Conservation (phyloP, 2,888 invertebrate species). For the Dasysyrphus albostriatus region DNA sequence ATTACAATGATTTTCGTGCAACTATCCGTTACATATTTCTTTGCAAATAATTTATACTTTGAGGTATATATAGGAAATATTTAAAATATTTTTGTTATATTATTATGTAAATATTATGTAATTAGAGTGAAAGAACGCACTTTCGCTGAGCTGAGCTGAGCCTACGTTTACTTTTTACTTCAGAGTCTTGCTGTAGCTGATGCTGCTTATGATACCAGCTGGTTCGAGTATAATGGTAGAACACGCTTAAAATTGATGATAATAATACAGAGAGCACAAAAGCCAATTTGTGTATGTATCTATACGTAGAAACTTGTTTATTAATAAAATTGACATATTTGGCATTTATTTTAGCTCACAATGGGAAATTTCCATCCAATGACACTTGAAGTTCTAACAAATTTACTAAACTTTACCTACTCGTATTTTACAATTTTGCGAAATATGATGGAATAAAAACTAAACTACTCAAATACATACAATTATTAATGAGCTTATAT, state of each 20-base stretch:
- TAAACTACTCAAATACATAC: background rate
- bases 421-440: constrained; percentile 64
- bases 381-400: constrained; percentile 56
- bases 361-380: constrained; percentile 61
- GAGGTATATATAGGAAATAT: constrained; percentile 38
- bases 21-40: constrained; percentile 50
- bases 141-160: too few relatives aligned
- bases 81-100: too few relatives aligned
- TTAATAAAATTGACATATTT: background rate
- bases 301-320: background rate
- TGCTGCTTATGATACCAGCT: constrained; percentile 65
- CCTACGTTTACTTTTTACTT: background rate
- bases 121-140: too few relatives aligned
- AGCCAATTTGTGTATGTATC: constrained; percentile 60
- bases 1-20: constrained; percentile 60
- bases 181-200: constrained; percentile 58
- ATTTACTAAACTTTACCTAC: constrained; percentile 54
- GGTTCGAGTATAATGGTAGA: constrained; percentile 52
- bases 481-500: background rate
- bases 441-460: constrained; percentile 48
- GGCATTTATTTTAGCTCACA: constrained; percentile 38
- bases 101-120: too few relatives aligned
- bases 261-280: constrained; percentile 57
- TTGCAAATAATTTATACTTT: constrained; percentile 54
- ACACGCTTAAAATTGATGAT: constrained; percentile 49